These are phyloP conservation scores for Macaria notata DNA, from an alignment of 2,888 invertebrate genomes.

Conservation along the genomic window DNA sequence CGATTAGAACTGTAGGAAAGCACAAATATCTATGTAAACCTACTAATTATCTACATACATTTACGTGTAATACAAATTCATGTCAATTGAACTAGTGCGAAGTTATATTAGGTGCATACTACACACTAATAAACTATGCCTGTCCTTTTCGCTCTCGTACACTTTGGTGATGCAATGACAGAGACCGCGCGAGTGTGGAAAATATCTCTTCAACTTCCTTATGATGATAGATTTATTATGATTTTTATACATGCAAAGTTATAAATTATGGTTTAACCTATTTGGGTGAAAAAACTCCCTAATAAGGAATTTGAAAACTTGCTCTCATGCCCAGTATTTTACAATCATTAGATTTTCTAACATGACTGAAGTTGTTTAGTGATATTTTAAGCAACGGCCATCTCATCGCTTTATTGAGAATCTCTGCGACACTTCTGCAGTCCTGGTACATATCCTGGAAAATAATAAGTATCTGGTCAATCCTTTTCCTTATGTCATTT, in stretches of 20 bases:
- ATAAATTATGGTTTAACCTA: no score
- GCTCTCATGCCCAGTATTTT: no score
- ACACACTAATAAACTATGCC: slow-evolving; percentile 8
- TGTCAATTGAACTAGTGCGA: slow-evolving; percentile 25
- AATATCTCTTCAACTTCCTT: no score
- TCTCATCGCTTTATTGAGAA: slow-evolving; percentile 11
- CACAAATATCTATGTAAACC: not conserved
- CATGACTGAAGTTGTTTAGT: no score
- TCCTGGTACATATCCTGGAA: slow-evolving; percentile 55
- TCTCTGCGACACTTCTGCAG: slow-evolving; percentile 48
- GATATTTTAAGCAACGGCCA: no score
- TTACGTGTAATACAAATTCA: slow-evolving; percentile 5
- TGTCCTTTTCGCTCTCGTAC: not conserved
- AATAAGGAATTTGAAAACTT: no score
- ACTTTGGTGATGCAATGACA: not conserved
- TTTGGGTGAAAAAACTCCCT: no score
- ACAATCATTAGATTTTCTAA: no score
- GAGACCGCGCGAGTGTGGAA: not conserved
- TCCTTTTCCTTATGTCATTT: no score
- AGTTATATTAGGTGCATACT: slow-evolving; percentile 10
- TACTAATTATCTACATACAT: slow-evolving; percentile 4
- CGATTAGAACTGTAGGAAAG: not conserved
- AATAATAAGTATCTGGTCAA: no score
- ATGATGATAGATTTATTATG: no score
- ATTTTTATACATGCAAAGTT: no score